phyloP scores from a whole-genome alignment of 2,797 vertebrate genomes.

The Leuciscus waleckii region DNA sequence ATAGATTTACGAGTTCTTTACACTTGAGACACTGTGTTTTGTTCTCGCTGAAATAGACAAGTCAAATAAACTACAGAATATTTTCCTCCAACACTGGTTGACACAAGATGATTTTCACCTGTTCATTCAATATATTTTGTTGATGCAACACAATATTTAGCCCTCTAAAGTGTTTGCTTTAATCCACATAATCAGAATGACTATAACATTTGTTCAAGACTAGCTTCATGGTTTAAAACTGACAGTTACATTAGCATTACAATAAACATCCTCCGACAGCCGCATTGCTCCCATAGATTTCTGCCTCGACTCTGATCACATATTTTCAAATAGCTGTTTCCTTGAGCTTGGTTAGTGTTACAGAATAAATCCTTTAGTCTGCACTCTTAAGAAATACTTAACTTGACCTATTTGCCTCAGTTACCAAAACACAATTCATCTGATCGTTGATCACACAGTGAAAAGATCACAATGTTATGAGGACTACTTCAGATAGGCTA shows the following conservation, averaged over 20 bases:
- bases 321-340: slow-evolving; percentile 26
- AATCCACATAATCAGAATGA: slow-evolving; percentile 1
- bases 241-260: slow-evolving; percentile 2
- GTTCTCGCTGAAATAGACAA: not conserved
- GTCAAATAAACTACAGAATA: not conserved
- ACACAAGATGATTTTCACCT: not conserved
- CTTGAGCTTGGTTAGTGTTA: slow-evolving; percentile 1
- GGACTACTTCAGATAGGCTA: not conserved
- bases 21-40: slow-evolving; percentile 11
- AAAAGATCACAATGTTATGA: slow-evolving; percentile 1
- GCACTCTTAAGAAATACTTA: not conserved
- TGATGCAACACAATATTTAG: slow-evolving; percentile 1
- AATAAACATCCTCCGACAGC: slow-evolving; percentile 4
- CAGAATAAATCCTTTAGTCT: slow-evolving; percentile 14
- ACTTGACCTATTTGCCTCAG: slow-evolving; percentile 25
- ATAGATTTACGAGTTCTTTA: not conserved
- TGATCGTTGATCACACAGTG: not conserved
- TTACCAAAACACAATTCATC: not conserved
- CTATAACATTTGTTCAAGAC: not conserved
- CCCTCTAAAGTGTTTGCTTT: not conserved
- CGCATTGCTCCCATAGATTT: not conserved
- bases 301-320: not conserved
- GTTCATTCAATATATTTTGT: slow-evolving; percentile 3
- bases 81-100: not conserved
- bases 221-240: slow-evolving; percentile 3